Evolutionary conservation across 2,888 invertebrate species (phyloP), one percentile per base, ranked within the genome.

Genomic region (Ophonus ardosiacus): DNA sequence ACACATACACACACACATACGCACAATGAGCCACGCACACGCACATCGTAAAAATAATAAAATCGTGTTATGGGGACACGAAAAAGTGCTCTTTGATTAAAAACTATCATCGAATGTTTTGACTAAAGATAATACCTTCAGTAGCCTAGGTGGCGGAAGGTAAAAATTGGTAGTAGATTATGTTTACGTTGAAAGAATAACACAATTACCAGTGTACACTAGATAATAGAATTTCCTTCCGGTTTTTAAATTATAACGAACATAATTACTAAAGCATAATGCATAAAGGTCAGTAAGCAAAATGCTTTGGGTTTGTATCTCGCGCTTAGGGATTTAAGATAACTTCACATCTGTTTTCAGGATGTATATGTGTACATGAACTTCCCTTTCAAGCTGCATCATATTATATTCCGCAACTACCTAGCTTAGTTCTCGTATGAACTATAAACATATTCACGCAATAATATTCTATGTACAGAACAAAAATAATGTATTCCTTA

Each of bases 241-340:
- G 56, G 56, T 57, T 57, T 7, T 57, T 57, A 57, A 57, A 57
- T 57, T 57, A 57, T 57, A 57, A 57, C 56, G 13, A 57, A 57
- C 56, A 57, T 57, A n/a, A n/a, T 59, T 59, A 59, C 59, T 59
- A 59, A 59, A 7, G 59, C 59, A 17, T 59, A 59, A 59, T 59
- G n/a, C 59, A 59, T 17, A 59, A 59, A 59, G 59, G 59, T 59
- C 59, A 59, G 59, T 59, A 17, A 59, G 13, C 59, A 59, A 59
- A 59, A 59, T 7, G 59, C 59, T 59, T 15, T 59, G 59, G 59
- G 59, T 59, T 59, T 59, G 17, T 59, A 59, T 59, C 17, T 17
- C 59, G 17, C 59, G 59, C 17, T 17, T 15, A 59, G 59, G 59
- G 59, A 59, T 59, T 59, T 17, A 5, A 59, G 59, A 59, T 17